phyloP scores from a whole-genome alignment of 2,797 vertebrate species.

The Parotocinclus haroldoi region DNA sequence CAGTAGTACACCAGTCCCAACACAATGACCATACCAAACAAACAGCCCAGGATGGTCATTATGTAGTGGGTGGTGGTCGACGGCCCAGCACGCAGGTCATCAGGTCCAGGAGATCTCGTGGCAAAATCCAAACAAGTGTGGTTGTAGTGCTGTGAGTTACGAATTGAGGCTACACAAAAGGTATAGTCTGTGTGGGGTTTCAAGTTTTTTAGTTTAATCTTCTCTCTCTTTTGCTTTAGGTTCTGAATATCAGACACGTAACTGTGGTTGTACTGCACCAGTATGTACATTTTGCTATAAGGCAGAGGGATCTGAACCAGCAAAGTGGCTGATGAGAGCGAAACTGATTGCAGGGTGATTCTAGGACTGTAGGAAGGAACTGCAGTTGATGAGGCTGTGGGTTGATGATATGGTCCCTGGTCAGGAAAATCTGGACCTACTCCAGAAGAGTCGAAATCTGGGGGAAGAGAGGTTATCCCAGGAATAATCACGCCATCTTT shows the following conservation, averaged over 20 bases:
- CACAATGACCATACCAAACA: slow-evolving; percentile 87
- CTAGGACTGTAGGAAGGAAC: slow-evolving; percentile 83
- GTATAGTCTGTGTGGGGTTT: slow-evolving; percentile 93
- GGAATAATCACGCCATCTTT: slow-evolving; percentile 85
- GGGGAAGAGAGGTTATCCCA: slow-evolving; percentile 80
- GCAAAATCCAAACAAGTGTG: slow-evolving; percentile 83
- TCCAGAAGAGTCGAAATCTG: slow-evolving; percentile 88
- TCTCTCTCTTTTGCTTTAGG: slow-evolving; percentile 90
- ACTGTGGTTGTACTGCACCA: slow-evolving; percentile 93
- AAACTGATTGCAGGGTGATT: slow-evolving; percentile 87
- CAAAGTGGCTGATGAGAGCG: slow-evolving; percentile 85
- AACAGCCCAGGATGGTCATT: slow-evolving; percentile 86
- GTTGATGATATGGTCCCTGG: slow-evolving; percentile 73
- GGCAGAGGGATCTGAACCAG: slow-evolving; percentile 92
- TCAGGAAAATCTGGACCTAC: slow-evolving; percentile 75
- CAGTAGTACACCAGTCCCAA: slow-evolving; percentile 85
- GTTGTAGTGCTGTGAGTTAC: slow-evolving; percentile 91
- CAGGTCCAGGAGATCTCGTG: slow-evolving; percentile 71
- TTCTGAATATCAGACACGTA: slow-evolving; percentile 90
- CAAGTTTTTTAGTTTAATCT: slow-evolving; percentile 85
- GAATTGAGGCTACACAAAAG: slow-evolving; percentile 93
- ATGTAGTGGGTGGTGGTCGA: slow-evolving; percentile 88
- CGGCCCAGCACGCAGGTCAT: slow-evolving; percentile 72
- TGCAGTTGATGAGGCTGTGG: slow-evolving; percentile 76
- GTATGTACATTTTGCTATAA: slow-evolving; percentile 96